These are phyloP conservation scores for Leptopilina myrica DNA, from an alignment of 2,888 invertebrate species.

Conservation along the genomic window DNA sequence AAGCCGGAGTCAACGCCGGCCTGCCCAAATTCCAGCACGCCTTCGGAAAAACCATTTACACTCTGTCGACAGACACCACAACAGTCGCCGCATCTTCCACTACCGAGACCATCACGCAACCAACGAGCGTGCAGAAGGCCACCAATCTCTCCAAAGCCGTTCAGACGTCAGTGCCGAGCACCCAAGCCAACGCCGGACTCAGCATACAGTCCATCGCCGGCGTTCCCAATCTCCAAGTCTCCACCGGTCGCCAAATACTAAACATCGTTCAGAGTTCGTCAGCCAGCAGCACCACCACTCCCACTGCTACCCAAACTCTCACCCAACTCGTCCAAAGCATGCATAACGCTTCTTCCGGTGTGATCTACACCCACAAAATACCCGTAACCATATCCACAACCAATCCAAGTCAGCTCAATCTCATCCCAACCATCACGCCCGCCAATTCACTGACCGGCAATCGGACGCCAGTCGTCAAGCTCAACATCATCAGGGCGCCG, in stretches of 20 bases:
- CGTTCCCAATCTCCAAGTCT: constrained; percentile 69
- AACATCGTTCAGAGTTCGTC: constrained; percentile 71
- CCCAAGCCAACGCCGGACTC: constrained; percentile 63
- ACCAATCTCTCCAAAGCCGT: constrained; percentile 74
- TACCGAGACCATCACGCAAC: constrained; percentile 60
- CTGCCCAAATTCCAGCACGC: constrained; percentile 89
- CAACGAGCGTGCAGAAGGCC: constrained; percentile 62
- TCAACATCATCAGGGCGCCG: constrained; percentile 71
- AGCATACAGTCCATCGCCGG: constrained; percentile 69
- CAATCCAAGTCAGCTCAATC: constrained; percentile 71
- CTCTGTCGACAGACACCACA: constrained; percentile 64
- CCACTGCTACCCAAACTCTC: constrained; percentile 67
- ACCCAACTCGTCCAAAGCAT: constrained; percentile 70
- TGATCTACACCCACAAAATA: constrained; percentile 85
- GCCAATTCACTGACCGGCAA: constrained; percentile 67
- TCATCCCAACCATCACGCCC: constrained; percentile 72
- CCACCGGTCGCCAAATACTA: constrained; percentile 68
- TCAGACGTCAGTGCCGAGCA: constrained; percentile 72
- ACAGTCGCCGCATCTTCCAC: constrained; percentile 61
- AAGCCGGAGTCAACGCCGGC: constrained; percentile 70
- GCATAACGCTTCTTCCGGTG: constrained; percentile 78
- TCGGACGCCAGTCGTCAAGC: constrained; percentile 73
- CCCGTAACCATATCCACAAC: constrained; percentile 79
- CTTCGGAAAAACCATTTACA: constrained; percentile 84
- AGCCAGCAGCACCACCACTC: constrained; percentile 58